Evolutionary conservation across 2,797 vertebrate species (phyloP).

Genomic region (Urocyon cinereoargenteus): DNA sequence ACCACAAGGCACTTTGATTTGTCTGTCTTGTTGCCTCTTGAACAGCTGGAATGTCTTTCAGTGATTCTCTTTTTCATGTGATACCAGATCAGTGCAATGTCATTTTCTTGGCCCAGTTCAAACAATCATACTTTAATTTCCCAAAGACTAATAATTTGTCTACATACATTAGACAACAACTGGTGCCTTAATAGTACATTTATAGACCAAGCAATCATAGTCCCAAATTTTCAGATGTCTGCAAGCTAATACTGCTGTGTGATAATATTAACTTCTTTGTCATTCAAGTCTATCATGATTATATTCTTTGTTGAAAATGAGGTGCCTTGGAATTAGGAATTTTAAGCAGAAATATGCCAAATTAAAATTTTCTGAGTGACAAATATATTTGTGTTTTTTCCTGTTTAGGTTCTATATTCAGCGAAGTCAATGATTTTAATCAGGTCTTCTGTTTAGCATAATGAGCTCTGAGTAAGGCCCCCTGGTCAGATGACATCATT

Average conservation of each 20-base stretch:
- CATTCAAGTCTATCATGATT: not conserved
- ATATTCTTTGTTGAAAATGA: not conserved
- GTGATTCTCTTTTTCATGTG: not conserved
- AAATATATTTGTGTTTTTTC: not conserved
- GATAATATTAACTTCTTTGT: not conserved
- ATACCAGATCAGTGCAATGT: not conserved
- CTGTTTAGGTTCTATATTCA: not conserved
- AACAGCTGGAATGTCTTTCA: constrained; percentile 35
- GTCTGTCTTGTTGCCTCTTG: not conserved
- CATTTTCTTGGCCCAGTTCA: constrained; percentile 44
- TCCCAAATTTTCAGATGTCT: not conserved
- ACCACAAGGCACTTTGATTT: constrained; percentile 19
- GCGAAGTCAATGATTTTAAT: constrained; percentile 13
- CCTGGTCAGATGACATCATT: constrained; percentile 62
- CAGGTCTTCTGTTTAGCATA: not conserved
- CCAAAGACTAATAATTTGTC: constrained; percentile 42
- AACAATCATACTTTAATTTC: constrained; percentile 64
- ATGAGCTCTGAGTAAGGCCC: constrained; percentile 11
- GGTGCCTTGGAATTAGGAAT: not conserved
- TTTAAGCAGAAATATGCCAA: constrained; percentile 6
- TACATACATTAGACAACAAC: not conserved
- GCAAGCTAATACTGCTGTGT: not conserved
- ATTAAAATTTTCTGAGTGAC: not conserved
- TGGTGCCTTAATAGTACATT: not conserved
- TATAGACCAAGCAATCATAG: not conserved